Conservation (phyloP, 1,140 invertebrate species). For the Bombus waltoni region DNA sequence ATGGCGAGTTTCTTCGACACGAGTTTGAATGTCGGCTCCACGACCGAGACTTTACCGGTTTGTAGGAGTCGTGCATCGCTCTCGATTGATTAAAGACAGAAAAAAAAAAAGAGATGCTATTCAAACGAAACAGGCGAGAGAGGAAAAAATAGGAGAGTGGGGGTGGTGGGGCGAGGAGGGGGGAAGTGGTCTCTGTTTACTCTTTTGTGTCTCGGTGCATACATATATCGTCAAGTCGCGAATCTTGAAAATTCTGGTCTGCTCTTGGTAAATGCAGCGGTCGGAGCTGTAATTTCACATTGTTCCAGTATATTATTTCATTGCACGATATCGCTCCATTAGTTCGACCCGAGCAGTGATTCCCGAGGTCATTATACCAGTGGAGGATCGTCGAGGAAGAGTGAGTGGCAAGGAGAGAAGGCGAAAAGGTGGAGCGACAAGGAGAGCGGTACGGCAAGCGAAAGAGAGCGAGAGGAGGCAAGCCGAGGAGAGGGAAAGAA, state of each 20-base stretch:
- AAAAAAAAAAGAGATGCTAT: neutral
- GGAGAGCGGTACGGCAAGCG: neutral
- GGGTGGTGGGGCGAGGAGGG: too few species aligned
- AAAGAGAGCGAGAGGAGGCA: neutral
- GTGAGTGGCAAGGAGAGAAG: conserved; percentile 25
- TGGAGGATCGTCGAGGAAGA: conserved; percentile 30
- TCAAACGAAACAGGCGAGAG: too few species aligned
- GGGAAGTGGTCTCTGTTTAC: neutral
- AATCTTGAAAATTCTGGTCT: conserved; percentile 27
- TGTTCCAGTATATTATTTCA: conserved; percentile 58
- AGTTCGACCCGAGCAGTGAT: conserved; percentile 54
- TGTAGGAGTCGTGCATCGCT: neutral
- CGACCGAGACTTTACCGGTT: conserved; percentile 25
- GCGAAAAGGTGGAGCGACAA: neutral
- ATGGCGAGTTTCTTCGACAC: conserved; percentile 6
- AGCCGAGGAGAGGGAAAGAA: conserved; percentile 14
- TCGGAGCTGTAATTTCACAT: conserved; percentile 42
- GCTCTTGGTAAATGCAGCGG: neutral
- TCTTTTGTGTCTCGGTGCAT: neutral
- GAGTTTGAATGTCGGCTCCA: conserved; percentile 31
- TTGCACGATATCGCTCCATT: conserved; percentile 57
- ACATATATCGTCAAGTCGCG: neutral
- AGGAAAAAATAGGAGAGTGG: neutral
- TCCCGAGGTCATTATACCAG: conserved; percentile 40
- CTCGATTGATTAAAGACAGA: neutral